Conservation (phyloP, 1,140 invertebrate genomes). For the Coptotermes formosanus region DNA sequence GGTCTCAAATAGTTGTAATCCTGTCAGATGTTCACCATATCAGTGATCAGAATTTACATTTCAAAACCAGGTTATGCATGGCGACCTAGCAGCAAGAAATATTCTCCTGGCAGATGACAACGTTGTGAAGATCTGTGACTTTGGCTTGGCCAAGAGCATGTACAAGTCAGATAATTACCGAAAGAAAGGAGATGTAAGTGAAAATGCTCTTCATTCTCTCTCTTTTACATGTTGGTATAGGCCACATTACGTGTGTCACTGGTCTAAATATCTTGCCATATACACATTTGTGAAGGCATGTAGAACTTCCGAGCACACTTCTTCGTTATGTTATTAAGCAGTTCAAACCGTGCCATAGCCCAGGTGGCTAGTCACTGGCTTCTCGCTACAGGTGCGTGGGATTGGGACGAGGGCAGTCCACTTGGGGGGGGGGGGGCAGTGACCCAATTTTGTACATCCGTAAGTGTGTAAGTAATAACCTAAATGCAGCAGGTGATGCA, state of each 20-base stretch:
- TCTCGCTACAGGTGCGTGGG: too few relatives aligned
- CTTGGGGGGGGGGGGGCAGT: too few relatives aligned
- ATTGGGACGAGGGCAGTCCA: too few relatives aligned
- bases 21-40: background rate
- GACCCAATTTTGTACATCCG: too few relatives aligned
- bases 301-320: too few relatives aligned
- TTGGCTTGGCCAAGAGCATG: constrained; percentile 64
- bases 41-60: background rate
- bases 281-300: too few relatives aligned
- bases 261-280: background rate
- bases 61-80: constrained; percentile 52
- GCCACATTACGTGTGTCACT: too few relatives aligned
- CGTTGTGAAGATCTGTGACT: constrained; percentile 64
- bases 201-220: background rate
- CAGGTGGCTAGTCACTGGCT: too few relatives aligned
- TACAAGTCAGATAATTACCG: constrained; percentile 61
- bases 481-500: too few relatives aligned
- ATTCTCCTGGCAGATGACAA: constrained; percentile 61
- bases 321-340: too few relatives aligned
- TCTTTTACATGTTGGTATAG: background rate
- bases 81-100: constrained; percentile 68
- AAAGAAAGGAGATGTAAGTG: constrained; percentile 59
- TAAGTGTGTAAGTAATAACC: too few relatives aligned
- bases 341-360: too few relatives aligned
- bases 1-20: background rate